Evolutionary conservation across 2,888 invertebrate genomes (phyloP), one percentile per base, ranked within the genome.

Genomic region (Apodemia mormo): DNA sequence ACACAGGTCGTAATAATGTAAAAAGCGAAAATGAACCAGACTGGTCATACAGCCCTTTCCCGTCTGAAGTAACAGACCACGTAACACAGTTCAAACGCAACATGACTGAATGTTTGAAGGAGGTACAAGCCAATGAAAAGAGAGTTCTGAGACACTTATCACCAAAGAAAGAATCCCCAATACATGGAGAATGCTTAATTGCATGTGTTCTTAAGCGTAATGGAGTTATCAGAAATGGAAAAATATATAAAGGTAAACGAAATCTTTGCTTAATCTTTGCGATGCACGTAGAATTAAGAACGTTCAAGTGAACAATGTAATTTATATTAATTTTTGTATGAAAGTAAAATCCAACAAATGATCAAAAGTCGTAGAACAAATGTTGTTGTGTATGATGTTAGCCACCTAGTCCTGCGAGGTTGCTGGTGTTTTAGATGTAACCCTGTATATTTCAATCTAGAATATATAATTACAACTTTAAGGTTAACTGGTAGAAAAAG

Each of bases 1-100:
- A 22, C 52, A 14, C 52, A 52, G 52, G n/a, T 52, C 30, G 29
- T 10, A 61, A 43, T 64, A 49, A 70, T 54, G 9, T 52, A 40
- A 33, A 68, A 64, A 67, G 9, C 58, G 61, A 83, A 45, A 79
- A 81, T 2, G 83, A 82, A 1, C 89, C 90, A 0, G 88, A 90
- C 71, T 89, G 90, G 99, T 87, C 94, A 94, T 96, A 92, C 77
- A 85, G 78, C 67, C 68, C 82, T 0, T 84, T 90, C 12, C 91
- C 90, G 0, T 76, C 80, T 65, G 90, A 86, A 72, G 81, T 90
- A 2, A 78, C 79, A 2, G 68, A 72, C 0, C 84, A 92, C 75
- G 92, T 88, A 0, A 76, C 79, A 0, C 82, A 87, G 56, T 93
- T 93, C 75, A 92, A 91, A 73, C 80, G 75, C 40, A 93, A 92